A percentile compares a stretch with the other conserved stretches of the same genome.
phyloP scores from a whole-genome alignment of 1,140 invertebrate genomes.

The Drosophila leontia region DNA sequence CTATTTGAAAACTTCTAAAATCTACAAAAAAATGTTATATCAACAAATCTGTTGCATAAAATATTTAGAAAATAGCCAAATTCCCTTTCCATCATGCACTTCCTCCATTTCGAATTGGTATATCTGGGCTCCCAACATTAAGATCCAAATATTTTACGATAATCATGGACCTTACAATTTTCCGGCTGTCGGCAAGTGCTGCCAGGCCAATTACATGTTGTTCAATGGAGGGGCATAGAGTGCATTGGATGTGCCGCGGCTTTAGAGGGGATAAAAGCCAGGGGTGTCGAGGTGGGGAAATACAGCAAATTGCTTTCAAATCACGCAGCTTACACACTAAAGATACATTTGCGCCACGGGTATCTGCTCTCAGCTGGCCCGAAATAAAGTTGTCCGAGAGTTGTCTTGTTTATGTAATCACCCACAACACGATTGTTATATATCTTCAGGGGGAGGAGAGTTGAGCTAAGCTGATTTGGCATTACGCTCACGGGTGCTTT shows the following conservation, averaged over 20 bases:
- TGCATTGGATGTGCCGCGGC: conserved; percentile 15
- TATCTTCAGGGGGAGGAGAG: conserved; percentile 13
- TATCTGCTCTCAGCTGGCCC: conserved; percentile 33
- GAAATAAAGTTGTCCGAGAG: conserved; percentile 75
- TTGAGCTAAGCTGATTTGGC: conserved; percentile 29
- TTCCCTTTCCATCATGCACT: not conserved
- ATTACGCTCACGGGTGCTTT: conserved; percentile 35
- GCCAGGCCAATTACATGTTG: conserved; percentile 36
- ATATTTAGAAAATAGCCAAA: not conserved
- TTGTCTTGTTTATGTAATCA: conserved; percentile 77
- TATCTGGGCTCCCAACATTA: not conserved
- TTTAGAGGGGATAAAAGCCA: not conserved
- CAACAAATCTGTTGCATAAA: not conserved
- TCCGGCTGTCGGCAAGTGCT: conserved; percentile 34
- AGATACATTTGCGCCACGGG: conserved; percentile 29
- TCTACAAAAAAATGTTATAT: not conserved
- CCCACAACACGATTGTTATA: conserved; percentile 78
- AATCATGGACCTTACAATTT: conserved; percentile 45
- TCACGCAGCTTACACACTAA: conserved; percentile 52
- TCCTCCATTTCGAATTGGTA: not conserved
- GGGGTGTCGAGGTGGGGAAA: conserved; percentile 21
- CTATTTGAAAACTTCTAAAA: not conserved
- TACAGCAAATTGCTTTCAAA: conserved; percentile 76
- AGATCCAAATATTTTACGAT: conserved; percentile 36
- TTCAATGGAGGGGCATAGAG: conserved; percentile 7